These are phyloP conservation scores for Aplochiton taeniatus DNA, from an alignment of 2,797 vertebrate genomes.

Conservation along the genomic window DNA sequence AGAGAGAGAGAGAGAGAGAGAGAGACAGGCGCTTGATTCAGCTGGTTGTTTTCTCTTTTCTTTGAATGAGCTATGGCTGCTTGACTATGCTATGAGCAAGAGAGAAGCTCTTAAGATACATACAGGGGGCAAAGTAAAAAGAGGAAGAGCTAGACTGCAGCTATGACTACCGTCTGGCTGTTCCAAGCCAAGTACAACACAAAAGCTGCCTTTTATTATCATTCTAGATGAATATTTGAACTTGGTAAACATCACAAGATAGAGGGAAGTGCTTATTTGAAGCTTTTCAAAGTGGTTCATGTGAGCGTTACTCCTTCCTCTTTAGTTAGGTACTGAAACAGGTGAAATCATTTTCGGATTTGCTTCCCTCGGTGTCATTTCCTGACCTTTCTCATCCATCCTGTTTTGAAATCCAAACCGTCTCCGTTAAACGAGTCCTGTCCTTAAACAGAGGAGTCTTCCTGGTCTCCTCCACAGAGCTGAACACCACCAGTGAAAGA, in stretches of 20 bases:
- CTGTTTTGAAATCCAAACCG: slow-evolving; percentile 8
- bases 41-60: slow-evolving; percentile 7
- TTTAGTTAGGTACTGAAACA: too few species aligned
- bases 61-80: slow-evolving; percentile 7
- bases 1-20: not conserved
- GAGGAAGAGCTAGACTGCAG: not conserved
- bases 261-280: not conserved
- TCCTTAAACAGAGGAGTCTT: not conserved
- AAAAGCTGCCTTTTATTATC: slow-evolving; percentile 17
- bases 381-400: not conserved
- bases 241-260: slow-evolving; percentile 21
- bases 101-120: not conserved
- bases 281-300: too few species aligned
- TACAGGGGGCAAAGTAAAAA: not conserved
- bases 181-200: not conserved
- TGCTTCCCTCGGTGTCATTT: too few species aligned
- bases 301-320: too few species aligned
- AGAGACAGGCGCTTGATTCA: not conserved
- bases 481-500: slow-evolving; percentile 11
- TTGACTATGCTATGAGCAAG: not conserved
- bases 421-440: not conserved
- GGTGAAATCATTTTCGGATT: too few species aligned
- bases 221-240: slow-evolving; percentile 21
- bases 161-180: not conserved
- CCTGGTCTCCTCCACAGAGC: slow-evolving; percentile 5